Base-by-base conservation (phyloP, 2,113 vertebrate species). In the Emydura subglobosa region DNA sequence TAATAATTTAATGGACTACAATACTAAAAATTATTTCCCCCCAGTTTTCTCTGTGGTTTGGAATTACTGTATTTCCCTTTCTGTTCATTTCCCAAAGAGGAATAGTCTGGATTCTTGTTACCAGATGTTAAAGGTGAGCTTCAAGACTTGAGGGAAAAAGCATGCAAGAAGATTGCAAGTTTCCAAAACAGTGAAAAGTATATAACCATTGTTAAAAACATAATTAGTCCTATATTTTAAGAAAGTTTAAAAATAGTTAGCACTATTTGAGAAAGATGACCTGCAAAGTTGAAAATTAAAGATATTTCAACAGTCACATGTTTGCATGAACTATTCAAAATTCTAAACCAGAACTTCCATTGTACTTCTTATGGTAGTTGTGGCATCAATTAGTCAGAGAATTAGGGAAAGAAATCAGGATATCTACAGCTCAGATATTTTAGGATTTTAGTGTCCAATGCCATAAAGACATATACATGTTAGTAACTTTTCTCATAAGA, bases 51-150 rank as follows among this genome's bases (percentile, higher is more conserved):
- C 17, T 85, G 74, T 86, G 57, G 57, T 10, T 59, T 59, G 39
- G 34, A 96, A 49, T 1, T n/a, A 65, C 47, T 87, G 47, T 10
- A 51, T 27, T 7, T 87, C 93, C 94, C 10, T 90, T 93, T 65
- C 85, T 42, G 13, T 31, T 95, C 93, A 81, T 49, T 90, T 79
- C 90, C 83, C 51, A 96, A 93, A 96, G 84, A 90, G n/a, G 93
- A 87, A 97, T 96, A 88, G 95, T 94, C 93, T 93, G 88, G 57
- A 96, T 54, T 78, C 76, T 88, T 91, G 31, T 53, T 95, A 96
- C 85, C 25, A 87, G 81, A 8, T 88, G 78, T 92, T 59, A 81
- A 83, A 96, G 86, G 81, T 54, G 92, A 96, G 91, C 86, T 93
- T 83, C 14, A 95, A 96, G 88, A 22, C 53, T 82, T 82, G 82